These are phyloP conservation scores for Limnephilus rhombicus DNA, from an alignment of 2,888 invertebrate species.

Conservation along the genomic window DNA sequence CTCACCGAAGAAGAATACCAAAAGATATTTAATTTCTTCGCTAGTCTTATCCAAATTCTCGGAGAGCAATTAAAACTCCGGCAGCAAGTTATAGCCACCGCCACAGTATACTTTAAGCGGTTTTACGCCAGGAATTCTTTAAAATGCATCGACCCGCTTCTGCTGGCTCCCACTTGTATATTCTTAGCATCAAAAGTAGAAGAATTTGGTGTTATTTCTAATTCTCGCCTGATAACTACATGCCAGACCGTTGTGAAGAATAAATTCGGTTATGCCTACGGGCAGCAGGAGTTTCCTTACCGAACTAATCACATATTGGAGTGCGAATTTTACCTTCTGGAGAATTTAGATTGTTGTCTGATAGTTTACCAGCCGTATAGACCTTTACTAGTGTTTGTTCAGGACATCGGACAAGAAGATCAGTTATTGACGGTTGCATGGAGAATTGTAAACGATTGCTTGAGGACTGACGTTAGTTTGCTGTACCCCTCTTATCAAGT, in stretches of 20 bases:
- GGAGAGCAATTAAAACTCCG: conserved; percentile 97
- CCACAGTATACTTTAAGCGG: conserved; percentile 98
- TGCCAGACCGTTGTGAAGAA: conserved; percentile 97
- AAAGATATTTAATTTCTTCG: conserved; percentile 98
- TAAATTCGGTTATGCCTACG: conserved; percentile 96
- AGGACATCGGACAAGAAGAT: conserved; percentile 95
- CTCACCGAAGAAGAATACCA: conserved; percentile 98
- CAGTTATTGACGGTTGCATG: conserved; percentile 94
- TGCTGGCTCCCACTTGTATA: conserved; percentile 97
- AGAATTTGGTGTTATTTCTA: conserved; percentile 99
- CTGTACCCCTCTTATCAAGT: conserved; percentile 98
- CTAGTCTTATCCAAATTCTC: conserved; percentile 90
- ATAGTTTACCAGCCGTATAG: conserved; percentile 98
- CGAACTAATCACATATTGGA: conserved; percentile 96
- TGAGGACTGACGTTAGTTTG: conserved; percentile 96
- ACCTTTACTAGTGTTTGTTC: conserved; percentile 92
- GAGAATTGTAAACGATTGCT: conserved; percentile 98
- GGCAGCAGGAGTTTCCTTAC: conserved; percentile 94
- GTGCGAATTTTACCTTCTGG: conserved; percentile 98
- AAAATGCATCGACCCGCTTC: conserved; percentile 97
- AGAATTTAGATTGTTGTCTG: conserved; percentile 98
- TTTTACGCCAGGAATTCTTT: conserved; percentile 98
- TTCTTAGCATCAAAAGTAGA: conserved; percentile 99
- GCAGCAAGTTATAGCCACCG: conserved; percentile 99
- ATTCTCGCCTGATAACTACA: conserved; percentile 94